A percentile compares a stretch with the other conserved stretches of the same genome.
Evolutionary conservation across 1,140 invertebrate species (phyloP).

Genomic region (Arctopsyche grandis): DNA sequence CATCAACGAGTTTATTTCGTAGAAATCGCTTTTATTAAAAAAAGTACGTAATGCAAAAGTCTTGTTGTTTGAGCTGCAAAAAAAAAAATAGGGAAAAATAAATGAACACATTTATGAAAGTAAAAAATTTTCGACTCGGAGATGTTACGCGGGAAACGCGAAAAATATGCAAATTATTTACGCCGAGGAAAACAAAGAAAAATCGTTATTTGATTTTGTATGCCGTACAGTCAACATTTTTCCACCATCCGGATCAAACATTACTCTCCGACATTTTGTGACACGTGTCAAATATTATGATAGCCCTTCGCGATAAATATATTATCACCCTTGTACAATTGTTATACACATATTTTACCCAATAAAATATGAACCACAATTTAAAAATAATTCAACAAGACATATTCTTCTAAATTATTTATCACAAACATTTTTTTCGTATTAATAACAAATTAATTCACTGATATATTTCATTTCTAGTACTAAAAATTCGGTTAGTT

Average conservation of each 20-base stretch:
- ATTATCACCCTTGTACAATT: constrained; percentile 25
- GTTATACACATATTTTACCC: not conserved
- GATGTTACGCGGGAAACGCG: not conserved
- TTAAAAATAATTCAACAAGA: no score
- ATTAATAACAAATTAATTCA: no score
- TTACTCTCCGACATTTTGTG: constrained; percentile 23
- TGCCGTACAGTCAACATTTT: not conserved
- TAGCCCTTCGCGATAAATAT: constrained; percentile 28
- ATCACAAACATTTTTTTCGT: no score
- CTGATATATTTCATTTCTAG: no score
- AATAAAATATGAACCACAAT: no score
- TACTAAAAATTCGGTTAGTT: no score
- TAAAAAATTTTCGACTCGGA: not conserved
- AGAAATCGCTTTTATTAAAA: constrained; percentile 3
- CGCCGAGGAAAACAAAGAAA: constrained; percentile 9
- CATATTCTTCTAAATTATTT: no score
- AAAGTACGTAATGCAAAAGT: constrained; percentile 16
- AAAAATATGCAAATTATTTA: constrained; percentile 28
- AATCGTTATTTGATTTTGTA: constrained; percentile 24
- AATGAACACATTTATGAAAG: not conserved
- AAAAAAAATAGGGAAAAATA: constrained; percentile 12
- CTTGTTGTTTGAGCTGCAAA: not conserved
- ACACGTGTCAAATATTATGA: constrained; percentile 39
- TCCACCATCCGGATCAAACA: constrained; percentile 4
- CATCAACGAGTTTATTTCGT: not conserved